Conservation (phyloP, 2,888 invertebrate species). For the Marasmarcha lunaedactyla region DNA sequence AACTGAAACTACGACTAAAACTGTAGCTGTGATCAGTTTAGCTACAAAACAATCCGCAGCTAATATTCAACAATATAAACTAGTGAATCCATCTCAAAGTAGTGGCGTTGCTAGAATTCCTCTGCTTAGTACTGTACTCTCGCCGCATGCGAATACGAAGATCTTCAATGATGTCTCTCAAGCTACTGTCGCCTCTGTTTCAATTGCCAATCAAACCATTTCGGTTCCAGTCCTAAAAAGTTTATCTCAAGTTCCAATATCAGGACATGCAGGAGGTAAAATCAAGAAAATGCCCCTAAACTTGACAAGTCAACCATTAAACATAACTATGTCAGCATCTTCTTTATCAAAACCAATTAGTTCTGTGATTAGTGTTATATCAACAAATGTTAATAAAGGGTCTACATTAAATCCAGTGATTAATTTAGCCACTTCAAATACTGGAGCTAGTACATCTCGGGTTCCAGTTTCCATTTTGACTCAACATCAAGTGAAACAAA, state of each 20-base stretch:
- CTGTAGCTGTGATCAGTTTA: slow-evolving; percentile 63
- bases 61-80: slow-evolving; percentile 55
- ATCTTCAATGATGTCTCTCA: slow-evolving; percentile 69
- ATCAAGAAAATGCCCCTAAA: slow-evolving; percentile 48
- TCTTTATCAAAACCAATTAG: slow-evolving; percentile 48
- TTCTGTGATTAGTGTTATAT: slow-evolving; percentile 62
- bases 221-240: slow-evolving; percentile 60
- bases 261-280: slow-evolving; percentile 29
- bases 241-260: slow-evolving; percentile 41
- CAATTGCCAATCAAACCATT: slow-evolving; percentile 63
- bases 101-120: slow-evolving; percentile 44
- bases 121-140: slow-evolving; percentile 39
- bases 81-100: slow-evolving; percentile 39
- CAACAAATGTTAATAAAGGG: slow-evolving; percentile 49
- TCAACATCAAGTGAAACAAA: slow-evolving; percentile 63
- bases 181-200: slow-evolving; percentile 68
- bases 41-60: slow-evolving; percentile 49
- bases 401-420: slow-evolving; percentile 48
- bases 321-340: slow-evolving; percentile 44
- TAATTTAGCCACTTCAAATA: slow-evolving; percentile 42
- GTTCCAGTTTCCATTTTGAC: slow-evolving; percentile 55
- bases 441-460: slow-evolving; percentile 33
- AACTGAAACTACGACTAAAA: slow-evolving; percentile 63
- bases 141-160: slow-evolving; percentile 54
- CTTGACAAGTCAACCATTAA: slow-evolving; percentile 39